These are phyloP conservation scores for Zosterops hypoxanthus DNA, from an alignment of 2,113 vertebrate genomes.

Conservation along the genomic window DNA sequence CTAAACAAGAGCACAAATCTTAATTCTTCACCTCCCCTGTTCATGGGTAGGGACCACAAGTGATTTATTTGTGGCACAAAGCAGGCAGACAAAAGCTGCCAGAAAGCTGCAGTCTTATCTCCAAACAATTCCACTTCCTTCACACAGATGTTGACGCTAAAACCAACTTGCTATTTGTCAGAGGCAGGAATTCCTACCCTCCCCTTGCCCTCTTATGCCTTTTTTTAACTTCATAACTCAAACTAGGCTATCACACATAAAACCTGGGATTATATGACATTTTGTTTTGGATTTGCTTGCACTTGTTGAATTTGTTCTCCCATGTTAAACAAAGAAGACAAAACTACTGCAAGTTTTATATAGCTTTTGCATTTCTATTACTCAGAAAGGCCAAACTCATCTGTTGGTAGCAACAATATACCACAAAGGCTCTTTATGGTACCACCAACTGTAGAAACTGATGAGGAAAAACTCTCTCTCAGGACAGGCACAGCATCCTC, in stretches of 20 bases:
- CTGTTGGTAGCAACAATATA: neutral
- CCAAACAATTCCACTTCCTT: constrained; percentile 16
- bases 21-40: neutral
- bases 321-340: neutral
- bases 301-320: neutral
- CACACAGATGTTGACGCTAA: neutral
- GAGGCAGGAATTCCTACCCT: neutral
- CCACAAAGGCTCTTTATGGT: neutral
- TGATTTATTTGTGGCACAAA: neutral
- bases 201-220: neutral
- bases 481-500: neutral
- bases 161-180: neutral
- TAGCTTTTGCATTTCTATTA: neutral
- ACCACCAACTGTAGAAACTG: neutral
- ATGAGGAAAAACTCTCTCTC: neutral
- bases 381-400: neutral
- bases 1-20: neutral
- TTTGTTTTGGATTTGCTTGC: neutral
- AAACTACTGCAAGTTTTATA: neutral
- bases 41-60: neutral
- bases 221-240: neutral
- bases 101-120: neutral
- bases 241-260: neutral
- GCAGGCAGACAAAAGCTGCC: constrained; percentile 9
- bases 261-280: neutral